Conservation (phyloP, 2,888 invertebrate genomes). For the Tetranychus piercei region DNA sequence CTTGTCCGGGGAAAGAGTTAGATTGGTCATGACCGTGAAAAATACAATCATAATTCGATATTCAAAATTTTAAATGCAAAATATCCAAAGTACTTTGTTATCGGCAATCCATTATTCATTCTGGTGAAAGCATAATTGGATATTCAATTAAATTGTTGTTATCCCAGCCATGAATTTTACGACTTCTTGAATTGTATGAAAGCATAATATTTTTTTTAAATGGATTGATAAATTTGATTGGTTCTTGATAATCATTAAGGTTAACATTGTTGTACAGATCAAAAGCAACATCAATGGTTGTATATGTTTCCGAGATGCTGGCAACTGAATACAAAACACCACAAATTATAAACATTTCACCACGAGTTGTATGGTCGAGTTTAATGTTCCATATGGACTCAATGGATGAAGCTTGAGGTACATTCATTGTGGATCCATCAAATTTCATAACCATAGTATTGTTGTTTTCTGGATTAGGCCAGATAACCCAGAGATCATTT, state of each 20-base stretch:
- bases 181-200: constrained; percentile 53
- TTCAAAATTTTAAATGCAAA: no score
- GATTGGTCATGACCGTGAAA: no score
- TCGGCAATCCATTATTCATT: neutral
- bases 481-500: constrained; percentile 90
- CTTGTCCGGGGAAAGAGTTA: no score
- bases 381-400: constrained; percentile 56
- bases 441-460: constrained; percentile 65
- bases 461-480: constrained; percentile 44
- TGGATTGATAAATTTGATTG: constrained; percentile 63
- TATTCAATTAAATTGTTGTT: constrained; percentile 77
- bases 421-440: constrained; percentile 36
- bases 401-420: constrained; percentile 11
- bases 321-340: constrained; percentile 87
- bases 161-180: constrained; percentile 87
- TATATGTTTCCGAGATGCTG: constrained; percentile 57
- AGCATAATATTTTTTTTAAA: constrained; percentile 79
- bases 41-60: no score
- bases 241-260: constrained; percentile 37
- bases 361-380: constrained; percentile 60
- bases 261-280: constrained; percentile 67
- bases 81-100: no score
- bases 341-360: constrained; percentile 95
- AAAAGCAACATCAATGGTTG: constrained; percentile 66
- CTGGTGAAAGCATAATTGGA: constrained; percentile 36